Evolutionary conservation across 2,113 vertebrate species (phyloP), one percentile per base, ranked within the genome.

Genomic region (Sylvietta virens): DNA sequence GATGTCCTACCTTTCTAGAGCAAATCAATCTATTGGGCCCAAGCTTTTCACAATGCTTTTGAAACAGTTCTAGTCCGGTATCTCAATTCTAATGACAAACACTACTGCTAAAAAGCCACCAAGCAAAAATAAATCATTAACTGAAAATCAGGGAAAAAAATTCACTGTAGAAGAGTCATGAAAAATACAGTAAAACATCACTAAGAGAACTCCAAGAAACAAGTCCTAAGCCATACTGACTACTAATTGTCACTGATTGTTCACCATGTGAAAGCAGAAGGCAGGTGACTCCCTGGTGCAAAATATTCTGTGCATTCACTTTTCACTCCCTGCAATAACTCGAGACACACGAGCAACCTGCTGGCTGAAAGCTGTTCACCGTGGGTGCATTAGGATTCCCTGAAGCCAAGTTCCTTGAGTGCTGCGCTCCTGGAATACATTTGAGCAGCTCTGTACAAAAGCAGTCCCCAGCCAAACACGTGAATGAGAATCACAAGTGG

Each of bases 401-500:
- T 2, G 44, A 96, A 88, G 93, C 79, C 92, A 56, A 54, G 93
- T 81, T 95, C 90, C 93, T 78, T 11, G 71, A 90, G 76, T 44
- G 40, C 71, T 85, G 57, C 3, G 48, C 84, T 92, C 84, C 89
- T 86, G 84, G 82, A 91, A 93, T 83, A 95, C 76, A 85, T 82
- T 82, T 80, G 61, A 91, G 56, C 90, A 93, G 85, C 88, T 71
- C 85, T 51, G 87, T 45, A 96, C 93, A 96, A 96, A 96, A 92
- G 96, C 90, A 81, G 71, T 58, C 18, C 47, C 60, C 40, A 44
- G 82, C 76, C 82, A 78, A 86, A 88, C 71, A 67, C 30, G 30
- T 66, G 93, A 90, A 91, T 71, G 93, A 83, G 94, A 95, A 88
- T 80, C 87, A 77, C 92, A 93, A 92, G 92, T 83, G 95, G 81